Conservation (phyloP, 1,140 invertebrate species). For the Sycophila sp. region DNA sequence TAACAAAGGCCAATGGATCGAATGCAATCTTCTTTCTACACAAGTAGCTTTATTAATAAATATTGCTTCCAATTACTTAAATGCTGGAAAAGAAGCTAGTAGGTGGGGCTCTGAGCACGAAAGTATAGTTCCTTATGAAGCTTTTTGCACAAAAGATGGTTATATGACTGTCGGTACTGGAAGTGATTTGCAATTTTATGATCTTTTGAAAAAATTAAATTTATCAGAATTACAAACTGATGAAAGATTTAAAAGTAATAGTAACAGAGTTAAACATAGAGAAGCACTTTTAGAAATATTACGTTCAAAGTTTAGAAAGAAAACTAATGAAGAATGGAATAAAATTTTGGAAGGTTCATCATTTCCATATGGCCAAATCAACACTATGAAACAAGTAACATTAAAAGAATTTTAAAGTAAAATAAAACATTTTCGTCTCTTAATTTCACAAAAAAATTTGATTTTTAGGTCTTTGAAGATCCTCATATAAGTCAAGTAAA, state of each 20-base stretch:
- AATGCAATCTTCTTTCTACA: slow-evolving; percentile 93
- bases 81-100: slow-evolving; percentile 79
- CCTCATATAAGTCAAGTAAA: slow-evolving; percentile 81
- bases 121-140: slow-evolving; percentile 95
- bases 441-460: not conserved
- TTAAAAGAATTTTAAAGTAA: not conserved
- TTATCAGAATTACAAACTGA: slow-evolving; percentile 72
- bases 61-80: slow-evolving; percentile 90
- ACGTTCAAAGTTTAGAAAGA: slow-evolving; percentile 70
- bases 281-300: slow-evolving; percentile 75
- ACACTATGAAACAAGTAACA: slow-evolving; percentile 77
- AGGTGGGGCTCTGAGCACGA: slow-evolving; percentile 92
- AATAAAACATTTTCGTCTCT: not conserved
- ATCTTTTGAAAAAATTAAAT: slow-evolving; percentile 74
- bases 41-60: slow-evolving; percentile 91
- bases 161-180: slow-evolving; percentile 87
- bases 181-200: slow-evolving; percentile 80
- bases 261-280: slow-evolving; percentile 80
- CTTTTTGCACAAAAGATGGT: slow-evolving; percentile 83
- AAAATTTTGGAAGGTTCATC: slow-evolving; percentile 75
- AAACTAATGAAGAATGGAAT: slow-evolving; percentile 83
- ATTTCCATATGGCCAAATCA: slow-evolving; percentile 92
- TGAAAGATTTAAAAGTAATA: slow-evolving; percentile 78
- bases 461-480: slow-evolving; percentile 80
- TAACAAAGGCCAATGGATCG: slow-evolving; percentile 89